phyloP scores from a whole-genome alignment of 2,888 invertebrate genomes.

The Protophormia terraenovae region DNA sequence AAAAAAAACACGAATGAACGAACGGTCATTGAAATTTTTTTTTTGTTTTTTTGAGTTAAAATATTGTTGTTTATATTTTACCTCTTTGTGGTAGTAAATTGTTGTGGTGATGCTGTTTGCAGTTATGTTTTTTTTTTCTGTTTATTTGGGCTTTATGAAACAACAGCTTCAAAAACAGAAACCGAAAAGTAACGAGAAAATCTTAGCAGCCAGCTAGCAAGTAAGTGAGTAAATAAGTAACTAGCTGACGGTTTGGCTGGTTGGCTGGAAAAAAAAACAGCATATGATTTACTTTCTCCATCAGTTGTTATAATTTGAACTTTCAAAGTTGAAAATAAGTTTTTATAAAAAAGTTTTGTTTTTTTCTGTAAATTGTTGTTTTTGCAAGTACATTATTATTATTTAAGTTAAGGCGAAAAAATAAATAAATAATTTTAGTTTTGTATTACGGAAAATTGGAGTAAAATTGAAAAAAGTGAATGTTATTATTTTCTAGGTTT shows the following conservation, averaged over 20 bases:
- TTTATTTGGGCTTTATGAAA: conserved; percentile 8
- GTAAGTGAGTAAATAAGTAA: conserved; percentile 22
- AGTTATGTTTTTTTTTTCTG: neutral
- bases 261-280: conserved; percentile 28
- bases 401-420: conserved; percentile 4
- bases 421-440: neutral
- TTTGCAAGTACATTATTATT: conserved; percentile 37
- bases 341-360: conserved; percentile 16
- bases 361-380: conserved; percentile 21
- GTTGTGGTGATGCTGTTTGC: conserved; percentile 50
- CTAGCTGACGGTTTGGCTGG: conserved; percentile 8
- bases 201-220: neutral
- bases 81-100: conserved; percentile 31
- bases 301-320: conserved; percentile 64
- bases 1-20: no score
- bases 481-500: conserved; percentile 29
- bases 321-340: conserved; percentile 63
- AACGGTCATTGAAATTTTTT: conserved; percentile 49
- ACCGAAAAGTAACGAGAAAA: conserved; percentile 25
- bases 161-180: neutral
- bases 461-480: conserved; percentile 55
- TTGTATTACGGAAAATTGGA: conserved; percentile 42
- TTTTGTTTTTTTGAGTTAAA: neutral
- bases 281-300: conserved; percentile 68
- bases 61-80: neutral